A percentile compares a stretch with the other conserved stretches of the same genome.
Conservation (phyloP, 2,113 vertebrate species). For the Scomber scombrus region DNA sequence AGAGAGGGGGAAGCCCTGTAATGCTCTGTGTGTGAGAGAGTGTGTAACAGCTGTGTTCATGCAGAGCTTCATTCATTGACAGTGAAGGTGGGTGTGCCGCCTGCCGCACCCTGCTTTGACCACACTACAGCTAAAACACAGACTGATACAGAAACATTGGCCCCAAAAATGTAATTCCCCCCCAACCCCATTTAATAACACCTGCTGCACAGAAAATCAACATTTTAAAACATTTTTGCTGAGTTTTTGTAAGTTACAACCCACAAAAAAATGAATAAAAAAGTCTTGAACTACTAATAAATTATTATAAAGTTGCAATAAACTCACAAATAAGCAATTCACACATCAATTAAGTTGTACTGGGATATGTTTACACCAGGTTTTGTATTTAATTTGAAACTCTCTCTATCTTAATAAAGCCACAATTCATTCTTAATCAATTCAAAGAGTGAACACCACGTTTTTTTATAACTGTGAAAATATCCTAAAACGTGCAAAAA, state of each 20-base stretch:
- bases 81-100: slow-evolving; percentile 72
- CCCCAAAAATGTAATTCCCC: background rate
- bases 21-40: too few relatives aligned
- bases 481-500: background rate
- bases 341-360: background rate
- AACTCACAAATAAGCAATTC: background rate
- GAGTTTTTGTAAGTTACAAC: background rate
- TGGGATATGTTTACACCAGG: too few relatives aligned
- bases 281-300: background rate
- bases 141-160: background rate
- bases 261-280: background rate
- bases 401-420: background rate
- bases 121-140: slow-evolving; percentile 2
- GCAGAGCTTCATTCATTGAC: slow-evolving; percentile 70
- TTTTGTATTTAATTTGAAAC: background rate
- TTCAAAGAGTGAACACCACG: background rate
- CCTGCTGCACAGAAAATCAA: background rate
- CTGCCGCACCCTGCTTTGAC: slow-evolving; percentile 71
- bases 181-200: background rate
- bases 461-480: background rate
- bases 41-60: slow-evolving; percentile 6
- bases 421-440: background rate
- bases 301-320: background rate
- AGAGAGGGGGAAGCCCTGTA: background rate
- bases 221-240: background rate